These are phyloP conservation scores for Sparus aurata DNA, from an alignment of 2,797 vertebrate species.

Conservation along the genomic window DNA sequence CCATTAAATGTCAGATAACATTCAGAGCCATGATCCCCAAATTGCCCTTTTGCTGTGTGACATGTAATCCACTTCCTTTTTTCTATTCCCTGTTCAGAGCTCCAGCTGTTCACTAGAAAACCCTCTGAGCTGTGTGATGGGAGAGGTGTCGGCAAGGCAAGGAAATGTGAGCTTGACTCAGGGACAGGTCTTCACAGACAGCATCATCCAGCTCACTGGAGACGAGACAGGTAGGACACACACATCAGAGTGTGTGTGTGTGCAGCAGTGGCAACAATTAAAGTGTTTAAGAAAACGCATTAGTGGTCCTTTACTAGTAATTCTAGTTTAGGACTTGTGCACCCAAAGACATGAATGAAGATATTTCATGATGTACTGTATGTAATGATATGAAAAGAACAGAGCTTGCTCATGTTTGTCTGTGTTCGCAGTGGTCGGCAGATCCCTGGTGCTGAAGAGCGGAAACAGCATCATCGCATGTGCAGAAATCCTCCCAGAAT, in stretches of 20 bases:
- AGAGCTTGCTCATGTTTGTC: neutral
- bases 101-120: slow-evolving; percentile 75
- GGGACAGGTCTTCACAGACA: slow-evolving; percentile 77
- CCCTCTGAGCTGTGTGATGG: slow-evolving; percentile 82
- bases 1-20: neutral
- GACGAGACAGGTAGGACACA: slow-evolving; percentile 82
- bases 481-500: slow-evolving; percentile 80
- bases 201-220: slow-evolving; percentile 77
- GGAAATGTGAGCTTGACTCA: slow-evolving; percentile 70
- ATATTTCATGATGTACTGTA: neutral
- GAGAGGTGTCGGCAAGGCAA: slow-evolving; percentile 82
- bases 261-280: too few relatives aligned
- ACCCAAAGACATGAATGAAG: neutral
- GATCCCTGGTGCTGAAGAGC: slow-evolving; percentile 76
- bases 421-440: slow-evolving; percentile 78
- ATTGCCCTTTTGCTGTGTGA: too few relatives aligned
- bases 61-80: slow-evolving; percentile 11
- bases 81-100: slow-evolving; percentile 57
- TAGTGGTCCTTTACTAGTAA: neutral
- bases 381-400: neutral
- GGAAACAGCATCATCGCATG: slow-evolving; percentile 67
- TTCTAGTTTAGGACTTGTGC: neutral
- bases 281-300: neutral
- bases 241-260: neutral
- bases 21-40: neutral